These are phyloP conservation scores for Falco rusticolus DNA, from an alignment of 2,797 vertebrate genomes.

Conservation along the genomic window DNA sequence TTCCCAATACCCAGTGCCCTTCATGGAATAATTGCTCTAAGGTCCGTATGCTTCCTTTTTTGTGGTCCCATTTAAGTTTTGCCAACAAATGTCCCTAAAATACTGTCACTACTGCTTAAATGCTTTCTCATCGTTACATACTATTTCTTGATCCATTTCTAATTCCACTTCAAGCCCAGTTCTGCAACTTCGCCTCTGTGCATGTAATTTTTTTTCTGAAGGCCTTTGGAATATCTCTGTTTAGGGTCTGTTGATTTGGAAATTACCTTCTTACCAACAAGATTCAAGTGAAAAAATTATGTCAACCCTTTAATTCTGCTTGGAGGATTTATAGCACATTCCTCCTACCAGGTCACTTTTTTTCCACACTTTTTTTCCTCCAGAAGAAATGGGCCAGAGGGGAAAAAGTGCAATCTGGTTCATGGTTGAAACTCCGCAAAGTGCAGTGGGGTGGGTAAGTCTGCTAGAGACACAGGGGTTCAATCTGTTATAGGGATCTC, in stretches of 20 bases:
- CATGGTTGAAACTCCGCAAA: background rate
- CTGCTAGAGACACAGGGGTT: background rate
- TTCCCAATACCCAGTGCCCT: background rate
- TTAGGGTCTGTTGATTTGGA: background rate
- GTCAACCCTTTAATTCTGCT: background rate
- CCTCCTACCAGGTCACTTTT: background rate
- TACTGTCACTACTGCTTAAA: background rate
- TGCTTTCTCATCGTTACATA: background rate
- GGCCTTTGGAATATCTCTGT: background rate
- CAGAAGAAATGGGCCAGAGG: background rate
- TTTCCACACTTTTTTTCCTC: background rate
- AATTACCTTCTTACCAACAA: background rate
- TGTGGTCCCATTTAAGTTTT: background rate
- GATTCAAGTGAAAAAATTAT: background rate
- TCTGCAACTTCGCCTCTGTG: background rate
- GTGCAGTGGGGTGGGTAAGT: background rate
- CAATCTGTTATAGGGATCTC: background rate
- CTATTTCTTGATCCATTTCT: background rate
- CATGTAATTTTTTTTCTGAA: background rate
- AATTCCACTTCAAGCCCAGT: background rate
- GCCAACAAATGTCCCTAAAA: background rate
- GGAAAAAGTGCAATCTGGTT: background rate
- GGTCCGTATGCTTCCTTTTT: background rate
- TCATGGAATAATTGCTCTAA: conserved; percentile 30
- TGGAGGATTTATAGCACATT: background rate